A percentile compares a stretch with the other conserved stretches of the same genome.
Evolutionary conservation across 2,113 vertebrate genomes (phyloP).

Genomic region (Callospermophilus lateralis): DNA sequence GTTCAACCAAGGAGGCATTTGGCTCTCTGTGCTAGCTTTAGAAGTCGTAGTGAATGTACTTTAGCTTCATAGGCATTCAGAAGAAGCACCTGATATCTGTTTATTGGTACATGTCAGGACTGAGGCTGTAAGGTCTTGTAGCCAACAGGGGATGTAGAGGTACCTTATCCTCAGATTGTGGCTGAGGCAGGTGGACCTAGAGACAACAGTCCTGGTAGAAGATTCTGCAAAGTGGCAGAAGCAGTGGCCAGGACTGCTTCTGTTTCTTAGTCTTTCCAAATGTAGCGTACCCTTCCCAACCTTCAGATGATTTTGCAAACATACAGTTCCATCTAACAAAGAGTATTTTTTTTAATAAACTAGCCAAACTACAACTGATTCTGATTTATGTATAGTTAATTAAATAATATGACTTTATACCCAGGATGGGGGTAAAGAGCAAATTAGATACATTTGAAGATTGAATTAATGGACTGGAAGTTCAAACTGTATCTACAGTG

Average conservation of each 20-base stretch:
- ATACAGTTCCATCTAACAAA: background rate
- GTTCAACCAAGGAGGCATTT: background rate
- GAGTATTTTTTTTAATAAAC: background rate
- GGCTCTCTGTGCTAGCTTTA: background rate
- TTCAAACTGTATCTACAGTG: background rate
- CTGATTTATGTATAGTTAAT: background rate
- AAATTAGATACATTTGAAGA: background rate
- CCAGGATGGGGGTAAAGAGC: background rate
- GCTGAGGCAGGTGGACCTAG: background rate
- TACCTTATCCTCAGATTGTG: background rate
- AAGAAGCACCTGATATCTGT: background rate
- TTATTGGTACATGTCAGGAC: background rate
- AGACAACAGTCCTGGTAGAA: background rate
- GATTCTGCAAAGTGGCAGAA: background rate
- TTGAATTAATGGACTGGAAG: background rate
- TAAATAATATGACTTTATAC: background rate
- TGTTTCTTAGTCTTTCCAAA: background rate
- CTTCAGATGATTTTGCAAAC: background rate
- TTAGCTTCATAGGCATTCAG: background rate
- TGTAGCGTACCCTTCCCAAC: background rate
- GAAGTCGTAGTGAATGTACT: background rate
- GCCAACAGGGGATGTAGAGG: background rate
- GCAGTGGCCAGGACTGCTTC: background rate
- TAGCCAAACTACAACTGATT: background rate
- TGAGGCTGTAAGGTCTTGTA: background rate